Percentiles rank a stretch among this genome's conserved stretches.
Evolutionary conservation across 2,113 vertebrate species (phyloP).

Genomic region (Dissostichus mawsoni): DNA sequence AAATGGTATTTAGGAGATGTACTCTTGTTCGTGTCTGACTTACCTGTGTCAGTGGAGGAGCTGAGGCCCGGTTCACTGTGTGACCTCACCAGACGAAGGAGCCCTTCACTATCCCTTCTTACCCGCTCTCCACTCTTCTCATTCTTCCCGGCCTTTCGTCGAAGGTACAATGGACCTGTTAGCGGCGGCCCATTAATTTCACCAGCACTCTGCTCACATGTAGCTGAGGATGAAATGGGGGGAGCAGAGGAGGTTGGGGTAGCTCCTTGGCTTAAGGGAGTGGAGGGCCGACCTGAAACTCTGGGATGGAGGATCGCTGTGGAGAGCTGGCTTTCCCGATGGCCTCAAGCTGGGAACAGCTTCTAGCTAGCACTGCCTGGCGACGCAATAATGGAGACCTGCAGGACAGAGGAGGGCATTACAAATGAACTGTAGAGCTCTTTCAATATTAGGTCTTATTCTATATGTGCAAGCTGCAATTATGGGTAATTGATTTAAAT

Average conservation of each 20-base stretch:
- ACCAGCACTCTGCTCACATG: slow-evolving; percentile 34
- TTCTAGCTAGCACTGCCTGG: slow-evolving; percentile 86
- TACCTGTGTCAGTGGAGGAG: slow-evolving; percentile 83
- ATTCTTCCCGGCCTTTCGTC: slow-evolving; percentile 78
- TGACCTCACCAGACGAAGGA: slow-evolving; percentile 82
- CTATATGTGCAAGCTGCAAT: no score
- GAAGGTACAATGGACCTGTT: slow-evolving; percentile 63
- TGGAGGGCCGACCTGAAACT: slow-evolving; percentile 85
- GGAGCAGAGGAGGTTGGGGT: slow-evolving; percentile 37
- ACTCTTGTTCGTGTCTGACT: background rate
- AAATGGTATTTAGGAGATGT: background rate
- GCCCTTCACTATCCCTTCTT: slow-evolving; percentile 64
- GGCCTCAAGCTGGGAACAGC: slow-evolving; percentile 92
- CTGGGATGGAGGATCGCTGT: slow-evolving; percentile 83
- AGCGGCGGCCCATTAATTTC: slow-evolving; percentile 10
- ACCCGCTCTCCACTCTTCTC: slow-evolving; percentile 66
- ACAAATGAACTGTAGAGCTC: background rate
- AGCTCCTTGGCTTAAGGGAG: slow-evolving; percentile 54
- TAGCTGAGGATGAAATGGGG: slow-evolving; percentile 28
- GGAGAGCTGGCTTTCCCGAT: slow-evolving; percentile 72
- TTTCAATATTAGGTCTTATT: background rate
- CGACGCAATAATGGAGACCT: slow-evolving; percentile 83
- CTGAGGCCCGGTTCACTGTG: slow-evolving; percentile 93
- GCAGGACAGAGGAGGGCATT: background rate
- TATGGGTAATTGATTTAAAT: no score